Evolutionary conservation across 2,797 vertebrate species (phyloP), one percentile per base, ranked within the genome.

Genomic region (Sebastes elongatus): DNA sequence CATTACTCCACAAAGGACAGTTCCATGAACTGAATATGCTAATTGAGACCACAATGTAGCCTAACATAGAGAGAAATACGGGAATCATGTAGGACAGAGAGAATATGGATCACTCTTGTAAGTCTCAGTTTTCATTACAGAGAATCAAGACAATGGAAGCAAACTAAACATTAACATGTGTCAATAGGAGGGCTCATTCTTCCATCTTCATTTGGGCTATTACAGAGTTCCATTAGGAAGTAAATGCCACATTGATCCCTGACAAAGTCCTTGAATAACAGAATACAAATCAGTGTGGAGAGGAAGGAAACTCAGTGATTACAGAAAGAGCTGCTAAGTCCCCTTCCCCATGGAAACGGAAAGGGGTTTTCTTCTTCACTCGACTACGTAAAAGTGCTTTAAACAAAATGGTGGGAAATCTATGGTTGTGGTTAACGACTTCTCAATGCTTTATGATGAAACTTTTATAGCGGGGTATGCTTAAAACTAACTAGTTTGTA

Each of bases 201-300:
- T 84, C 84, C 65, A 71, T 86, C 84, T 92, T 91, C 81, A 88
- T 93, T 90, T 89, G 62, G 65, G 80, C 64, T 42, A 81, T 89
- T 88, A 86, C 71, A 80, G 66, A 74, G 42, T 76, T 90, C 74
- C 79, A 91, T 89, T 85, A 87, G 85, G 59, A 84, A 76, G 76
- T 86, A 91, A 92, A 91, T 86, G 77, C 79, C 82, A 88, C 81
- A 82, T 76, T 90, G 83, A 91, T 90, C 86, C 75, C 78, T 70
- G 86, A 84, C 76, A 87, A 86, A 91, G 70, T 86, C 83, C 46
- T 70, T 20, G 18, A 85, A 77, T 72, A 71, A 80, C 76, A 74
- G 62, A 85, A 84, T 86, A 86, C 62, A 85, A 92, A 89, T 92
- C 22, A 86, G 60, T 74, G 67, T 70, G 38, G 23, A 81, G 85